These are phyloP conservation scores for Ammodytes dubius DNA, from an alignment of 2,113 vertebrate species.

Conservation along the genomic window DNA sequence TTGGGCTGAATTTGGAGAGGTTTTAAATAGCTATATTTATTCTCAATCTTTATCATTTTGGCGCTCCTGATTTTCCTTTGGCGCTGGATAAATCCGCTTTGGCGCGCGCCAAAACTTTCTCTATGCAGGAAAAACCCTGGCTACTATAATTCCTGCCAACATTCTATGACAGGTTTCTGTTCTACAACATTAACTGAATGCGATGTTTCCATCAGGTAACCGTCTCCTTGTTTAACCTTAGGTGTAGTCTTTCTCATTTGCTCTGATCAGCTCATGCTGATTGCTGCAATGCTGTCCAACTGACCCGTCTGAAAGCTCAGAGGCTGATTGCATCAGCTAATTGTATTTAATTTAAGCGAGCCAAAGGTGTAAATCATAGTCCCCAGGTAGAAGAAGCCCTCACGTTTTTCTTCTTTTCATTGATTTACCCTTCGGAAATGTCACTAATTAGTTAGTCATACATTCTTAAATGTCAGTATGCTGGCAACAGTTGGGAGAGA, in stretches of 20 bases:
- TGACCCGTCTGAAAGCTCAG: constrained; percentile 7
- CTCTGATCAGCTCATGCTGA: constrained; percentile 21
- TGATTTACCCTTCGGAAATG: constrained; percentile 53
- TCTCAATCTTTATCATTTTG: no score
- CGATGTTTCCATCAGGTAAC: constrained; percentile 8
- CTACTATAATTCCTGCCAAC: no score
- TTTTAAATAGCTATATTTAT: no score
- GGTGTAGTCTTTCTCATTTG: neutral
- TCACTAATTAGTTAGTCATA: constrained; percentile 47
- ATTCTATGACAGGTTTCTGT: no score
- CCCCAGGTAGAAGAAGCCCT: neutral
- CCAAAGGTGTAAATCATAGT: constrained; percentile 46
- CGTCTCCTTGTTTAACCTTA: neutral
- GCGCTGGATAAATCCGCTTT: no score
- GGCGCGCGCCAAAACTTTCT: no score
- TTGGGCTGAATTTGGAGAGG: no score
- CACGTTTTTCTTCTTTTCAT: constrained; percentile 44
- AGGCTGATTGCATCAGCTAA: constrained; percentile 33
- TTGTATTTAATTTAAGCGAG: constrained; percentile 23
- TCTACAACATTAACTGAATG: constrained; percentile 17
- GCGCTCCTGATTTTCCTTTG: no score
- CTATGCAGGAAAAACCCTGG: no score
- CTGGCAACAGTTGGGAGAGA: constrained; percentile 48
- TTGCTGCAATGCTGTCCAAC: neutral
- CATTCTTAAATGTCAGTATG: constrained; percentile 56